Evolutionary conservation across 2,888 invertebrate genomes (phyloP).

Genomic region (Ophion obscuratus): DNA sequence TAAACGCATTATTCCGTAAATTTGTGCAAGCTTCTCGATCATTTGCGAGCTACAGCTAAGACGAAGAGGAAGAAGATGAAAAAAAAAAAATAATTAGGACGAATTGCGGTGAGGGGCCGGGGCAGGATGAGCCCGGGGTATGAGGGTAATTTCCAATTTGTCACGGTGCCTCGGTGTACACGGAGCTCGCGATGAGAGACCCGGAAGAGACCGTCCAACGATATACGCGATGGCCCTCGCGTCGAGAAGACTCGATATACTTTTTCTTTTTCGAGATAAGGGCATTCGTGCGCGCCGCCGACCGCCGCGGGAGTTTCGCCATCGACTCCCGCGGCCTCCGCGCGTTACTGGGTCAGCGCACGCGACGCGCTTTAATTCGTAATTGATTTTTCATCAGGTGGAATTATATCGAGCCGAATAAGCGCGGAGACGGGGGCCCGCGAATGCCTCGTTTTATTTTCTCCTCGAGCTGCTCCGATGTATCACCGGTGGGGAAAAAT

Average conservation of each 20-base stretch:
- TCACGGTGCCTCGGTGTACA: slow-evolving; percentile 75
- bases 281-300: slow-evolving; percentile 25
- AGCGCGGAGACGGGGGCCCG: too few species aligned
- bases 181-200: slow-evolving; percentile 48
- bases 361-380: neutral
- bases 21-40: neutral
- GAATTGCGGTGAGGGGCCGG: slow-evolving; percentile 61
- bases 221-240: neutral
- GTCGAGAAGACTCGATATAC: neutral
- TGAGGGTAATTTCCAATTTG: slow-evolving; percentile 82
- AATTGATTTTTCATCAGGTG: neutral
- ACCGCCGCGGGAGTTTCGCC: neutral
- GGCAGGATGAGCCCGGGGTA: slow-evolving; percentile 36
- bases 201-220: slow-evolving; percentile 62
- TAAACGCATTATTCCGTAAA: too few species aligned
- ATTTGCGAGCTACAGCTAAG: neutral
- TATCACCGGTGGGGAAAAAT: neutral
- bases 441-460: neutral
- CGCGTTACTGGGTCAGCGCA: neutral
- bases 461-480: neutral
- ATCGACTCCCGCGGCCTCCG: neutral
- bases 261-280: slow-evolving; percentile 52
- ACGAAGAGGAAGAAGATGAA: slow-evolving; percentile 8
- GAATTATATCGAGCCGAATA: neutral
- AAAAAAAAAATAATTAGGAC: slow-evolving; percentile 70